Conservation (phyloP, 2,113 vertebrate genomes). For the Platysteira castanea region DNA sequence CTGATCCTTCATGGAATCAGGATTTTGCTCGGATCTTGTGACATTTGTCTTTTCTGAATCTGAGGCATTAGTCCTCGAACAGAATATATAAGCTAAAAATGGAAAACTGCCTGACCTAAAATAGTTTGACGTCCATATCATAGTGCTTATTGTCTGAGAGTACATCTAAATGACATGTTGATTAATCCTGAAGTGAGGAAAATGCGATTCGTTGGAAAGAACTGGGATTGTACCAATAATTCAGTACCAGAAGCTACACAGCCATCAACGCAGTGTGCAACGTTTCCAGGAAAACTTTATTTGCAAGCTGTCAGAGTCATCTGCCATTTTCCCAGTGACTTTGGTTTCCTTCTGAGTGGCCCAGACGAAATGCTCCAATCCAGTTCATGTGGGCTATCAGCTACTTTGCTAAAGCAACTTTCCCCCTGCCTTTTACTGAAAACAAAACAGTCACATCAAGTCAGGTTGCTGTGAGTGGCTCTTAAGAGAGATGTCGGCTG, state of each 20-base stretch:
- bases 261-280: background rate
- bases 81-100: slow-evolving; percentile 41
- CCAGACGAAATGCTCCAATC: background rate
- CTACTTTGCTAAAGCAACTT: background rate
- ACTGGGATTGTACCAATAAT: slow-evolving; percentile 49
- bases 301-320: slow-evolving; percentile 56
- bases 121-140: slow-evolving; percentile 57
- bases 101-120: slow-evolving; percentile 50
- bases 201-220: slow-evolving; percentile 50
- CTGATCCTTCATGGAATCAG: background rate
- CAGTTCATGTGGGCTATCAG: background rate
- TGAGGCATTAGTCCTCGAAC: background rate
- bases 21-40: background rate
- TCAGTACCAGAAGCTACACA: slow-evolving; percentile 15
- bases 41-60: background rate
- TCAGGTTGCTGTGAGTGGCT: slow-evolving; percentile 29
- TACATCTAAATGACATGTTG: slow-evolving; percentile 49
- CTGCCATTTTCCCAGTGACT: slow-evolving; percentile 25
- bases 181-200: slow-evolving; percentile 49
- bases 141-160: slow-evolving; percentile 44
- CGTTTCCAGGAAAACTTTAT: slow-evolving; percentile 36
- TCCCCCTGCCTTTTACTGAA: background rate
- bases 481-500: slow-evolving; percentile 58
- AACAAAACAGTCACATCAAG: slow-evolving; percentile 45
- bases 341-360: background rate